Evolutionary conservation across 2,888 invertebrate species (phyloP).

Genomic region (Pyrochroa serraticornis): DNA sequence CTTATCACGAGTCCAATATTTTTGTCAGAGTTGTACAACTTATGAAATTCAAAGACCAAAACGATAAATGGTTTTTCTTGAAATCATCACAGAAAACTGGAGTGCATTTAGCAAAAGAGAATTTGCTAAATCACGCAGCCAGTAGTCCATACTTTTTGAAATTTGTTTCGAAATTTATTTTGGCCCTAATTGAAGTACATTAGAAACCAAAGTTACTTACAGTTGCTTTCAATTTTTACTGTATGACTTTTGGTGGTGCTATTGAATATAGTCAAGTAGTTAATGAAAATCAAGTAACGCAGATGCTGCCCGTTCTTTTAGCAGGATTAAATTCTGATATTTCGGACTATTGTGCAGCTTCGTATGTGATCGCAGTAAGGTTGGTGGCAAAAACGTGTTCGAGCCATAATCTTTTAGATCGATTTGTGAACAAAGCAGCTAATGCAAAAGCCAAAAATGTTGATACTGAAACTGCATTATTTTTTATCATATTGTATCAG

Average conservation of each 20-base stretch:
- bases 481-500: slow-evolving; percentile 74
- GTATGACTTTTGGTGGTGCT: slow-evolving; percentile 74
- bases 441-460: slow-evolving; percentile 62
- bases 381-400: slow-evolving; percentile 70
- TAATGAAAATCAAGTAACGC: slow-evolving; percentile 68
- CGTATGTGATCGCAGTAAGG: slow-evolving; percentile 76
- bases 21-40: slow-evolving; percentile 85
- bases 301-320: slow-evolving; percentile 73
- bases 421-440: slow-evolving; percentile 66
- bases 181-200: slow-evolving; percentile 65
- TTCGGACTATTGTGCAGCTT: slow-evolving; percentile 74
- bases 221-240: slow-evolving; percentile 81
- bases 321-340: slow-evolving; percentile 72
- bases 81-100: slow-evolving; percentile 75
- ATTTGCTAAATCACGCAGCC: slow-evolving; percentile 75
- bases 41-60: slow-evolving; percentile 65
- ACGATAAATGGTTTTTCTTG: slow-evolving; percentile 80
- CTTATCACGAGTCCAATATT: slow-evolving; percentile 91
- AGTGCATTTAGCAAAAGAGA: slow-evolving; percentile 72
- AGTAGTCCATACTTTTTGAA: slow-evolving; percentile 68
- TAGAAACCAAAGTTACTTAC: slow-evolving; percentile 67
- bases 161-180: slow-evolving; percentile 66
- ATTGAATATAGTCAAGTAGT: slow-evolving; percentile 63
- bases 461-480: slow-evolving; percentile 66
- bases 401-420: slow-evolving; percentile 62